A percentile compares a stretch with the other conserved stretches of the same genome.
Evolutionary conservation across 2,888 invertebrate species (phyloP).

Genomic region (Agrotis clavis): DNA sequence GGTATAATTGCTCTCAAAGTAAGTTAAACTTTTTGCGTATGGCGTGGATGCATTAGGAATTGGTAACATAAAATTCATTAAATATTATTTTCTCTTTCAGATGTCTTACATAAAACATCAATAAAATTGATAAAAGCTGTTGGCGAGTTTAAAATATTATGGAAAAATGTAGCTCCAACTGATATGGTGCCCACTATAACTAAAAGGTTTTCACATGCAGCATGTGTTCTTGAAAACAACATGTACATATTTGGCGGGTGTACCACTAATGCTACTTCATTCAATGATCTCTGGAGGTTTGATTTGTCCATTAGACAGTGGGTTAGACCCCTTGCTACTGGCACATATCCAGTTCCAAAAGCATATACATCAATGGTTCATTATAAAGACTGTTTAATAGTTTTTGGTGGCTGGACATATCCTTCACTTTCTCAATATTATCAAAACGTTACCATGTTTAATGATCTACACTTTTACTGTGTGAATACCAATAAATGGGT

Average conservation of each 20-base stretch:
- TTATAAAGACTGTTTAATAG: constrained; percentile 95
- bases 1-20: constrained; percentile 96
- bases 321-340: constrained; percentile 96
- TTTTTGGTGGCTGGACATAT: constrained; percentile 99
- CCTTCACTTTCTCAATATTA: constrained; percentile 96
- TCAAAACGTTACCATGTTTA: constrained; percentile 96
- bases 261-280: constrained; percentile 97
- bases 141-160: constrained; percentile 94
- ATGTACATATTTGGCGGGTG: constrained; percentile 99
- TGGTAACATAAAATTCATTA: constrained; percentile 10
- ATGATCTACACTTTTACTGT: constrained; percentile 97
- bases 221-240: constrained; percentile 95
- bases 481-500: constrained; percentile 95
- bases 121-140: constrained; percentile 95
- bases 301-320: constrained; percentile 96
- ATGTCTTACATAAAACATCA: constrained; percentile 94
- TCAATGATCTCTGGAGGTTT: constrained; percentile 98
- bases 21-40: constrained; percentile 77
- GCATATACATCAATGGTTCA: constrained; percentile 98
- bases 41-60: not conserved
- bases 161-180: constrained; percentile 92
- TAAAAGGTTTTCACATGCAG: constrained; percentile 97
- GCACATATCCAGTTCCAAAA: constrained; percentile 98
- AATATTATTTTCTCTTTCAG: constrained; percentile 86
- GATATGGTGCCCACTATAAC: constrained; percentile 95